Conservation (phyloP, 2,113 vertebrate genomes). For the Struthio camelus region DNA sequence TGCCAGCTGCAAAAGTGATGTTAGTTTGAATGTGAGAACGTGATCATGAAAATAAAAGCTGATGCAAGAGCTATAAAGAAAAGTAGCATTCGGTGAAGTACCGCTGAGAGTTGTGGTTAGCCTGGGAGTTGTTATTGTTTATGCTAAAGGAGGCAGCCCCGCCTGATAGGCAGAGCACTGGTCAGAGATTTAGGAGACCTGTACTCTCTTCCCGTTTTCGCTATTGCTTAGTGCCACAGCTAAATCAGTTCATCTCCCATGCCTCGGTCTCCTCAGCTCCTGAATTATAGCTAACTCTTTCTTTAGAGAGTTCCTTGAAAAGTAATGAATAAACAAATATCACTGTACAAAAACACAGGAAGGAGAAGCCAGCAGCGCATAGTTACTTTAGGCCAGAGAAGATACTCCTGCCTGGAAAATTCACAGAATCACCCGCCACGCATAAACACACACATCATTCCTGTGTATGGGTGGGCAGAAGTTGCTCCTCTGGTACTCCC, state of each 20-base stretch:
- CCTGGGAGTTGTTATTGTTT: neutral
- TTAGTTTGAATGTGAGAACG: conserved; percentile 11
- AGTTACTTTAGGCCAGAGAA: neutral
- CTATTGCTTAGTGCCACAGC: neutral
- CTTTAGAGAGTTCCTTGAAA: neutral
- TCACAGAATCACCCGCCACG: neutral
- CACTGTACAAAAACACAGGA: neutral
- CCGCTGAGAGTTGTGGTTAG: neutral
- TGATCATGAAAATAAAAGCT: neutral
- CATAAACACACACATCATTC: neutral
- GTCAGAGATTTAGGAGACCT: neutral
- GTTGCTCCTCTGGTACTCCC: neutral
- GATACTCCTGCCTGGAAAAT: neutral
- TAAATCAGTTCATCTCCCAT: neutral
- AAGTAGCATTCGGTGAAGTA: neutral
- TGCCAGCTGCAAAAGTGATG: neutral
- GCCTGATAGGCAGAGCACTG: neutral
- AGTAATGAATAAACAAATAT: neutral
- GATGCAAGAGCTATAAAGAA: neutral
- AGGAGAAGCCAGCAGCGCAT: neutral
- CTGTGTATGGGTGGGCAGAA: neutral
- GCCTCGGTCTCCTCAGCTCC: neutral
- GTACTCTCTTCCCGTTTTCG: neutral
- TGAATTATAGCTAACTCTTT: neutral
- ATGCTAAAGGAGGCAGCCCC: neutral